A percentile compares a stretch with the other conserved stretches of the same genome.
Evolutionary conservation across 2,797 vertebrate species (phyloP).

Genomic region (Lagocephalus sceleratus): DNA sequence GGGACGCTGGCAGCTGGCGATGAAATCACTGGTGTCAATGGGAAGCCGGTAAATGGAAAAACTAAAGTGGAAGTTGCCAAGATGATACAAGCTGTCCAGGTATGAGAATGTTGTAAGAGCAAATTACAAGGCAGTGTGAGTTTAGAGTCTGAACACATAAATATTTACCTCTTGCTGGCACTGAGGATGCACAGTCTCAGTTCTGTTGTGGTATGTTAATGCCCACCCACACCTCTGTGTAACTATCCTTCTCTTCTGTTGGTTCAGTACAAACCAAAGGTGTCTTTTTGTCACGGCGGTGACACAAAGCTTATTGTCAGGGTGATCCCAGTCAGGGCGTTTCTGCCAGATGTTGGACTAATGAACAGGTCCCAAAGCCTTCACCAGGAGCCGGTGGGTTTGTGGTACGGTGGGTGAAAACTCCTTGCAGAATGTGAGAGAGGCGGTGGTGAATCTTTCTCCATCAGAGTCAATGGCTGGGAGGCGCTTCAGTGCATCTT

Average conservation of each 20-base stretch:
- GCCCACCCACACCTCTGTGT: background rate
- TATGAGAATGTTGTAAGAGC: conserved; percentile 39
- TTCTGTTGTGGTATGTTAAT: background rate
- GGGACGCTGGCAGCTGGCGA: conserved; percentile 93
- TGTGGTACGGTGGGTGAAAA: too few species aligned
- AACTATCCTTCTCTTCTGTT: background rate
- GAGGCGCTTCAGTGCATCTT: too few species aligned
- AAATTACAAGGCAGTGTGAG: background rate
- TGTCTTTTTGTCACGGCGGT: too few species aligned
- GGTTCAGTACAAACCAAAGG: background rate
- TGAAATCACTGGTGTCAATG: conserved; percentile 96
- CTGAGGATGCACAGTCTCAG: background rate
- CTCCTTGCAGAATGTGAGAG: too few species aligned
- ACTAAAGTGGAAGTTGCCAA: conserved; percentile 98
- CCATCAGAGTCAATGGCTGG: too few species aligned
- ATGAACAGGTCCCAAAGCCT: too few species aligned
- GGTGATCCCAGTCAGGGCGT: too few species aligned
- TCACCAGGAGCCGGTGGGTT: too few species aligned
- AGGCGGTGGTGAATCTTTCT: too few species aligned
- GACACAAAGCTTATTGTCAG: too few species aligned
- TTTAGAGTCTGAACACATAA: background rate
- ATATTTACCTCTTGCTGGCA: background rate
- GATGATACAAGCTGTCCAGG: conserved; percentile 99
- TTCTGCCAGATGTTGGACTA: too few species aligned
- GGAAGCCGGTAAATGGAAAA: conserved; percentile 94